Conservation (phyloP, 2,797 vertebrate genomes). For the Varecia variegata region DNA sequence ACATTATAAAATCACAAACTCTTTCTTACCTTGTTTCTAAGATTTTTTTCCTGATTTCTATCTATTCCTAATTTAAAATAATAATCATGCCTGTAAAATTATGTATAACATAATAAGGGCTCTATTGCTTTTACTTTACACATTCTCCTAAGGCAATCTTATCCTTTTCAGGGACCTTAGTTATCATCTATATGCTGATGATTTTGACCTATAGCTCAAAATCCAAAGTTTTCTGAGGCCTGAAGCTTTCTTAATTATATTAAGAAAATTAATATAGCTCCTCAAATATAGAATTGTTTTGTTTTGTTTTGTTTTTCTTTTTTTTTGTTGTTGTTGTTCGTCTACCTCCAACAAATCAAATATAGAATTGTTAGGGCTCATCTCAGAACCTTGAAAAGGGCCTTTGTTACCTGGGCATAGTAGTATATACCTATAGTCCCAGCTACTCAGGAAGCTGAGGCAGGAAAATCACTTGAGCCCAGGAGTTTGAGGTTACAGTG, state of each 20-base stretch:
- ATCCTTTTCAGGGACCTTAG: background rate
- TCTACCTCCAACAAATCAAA: too few species aligned
- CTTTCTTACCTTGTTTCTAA: background rate
- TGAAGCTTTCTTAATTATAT: background rate
- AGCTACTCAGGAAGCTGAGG: too few species aligned
- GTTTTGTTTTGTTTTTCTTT: too few species aligned
- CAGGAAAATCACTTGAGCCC: too few species aligned
- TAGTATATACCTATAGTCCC: too few species aligned
- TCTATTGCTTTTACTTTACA: background rate
- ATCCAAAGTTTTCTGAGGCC: background rate
- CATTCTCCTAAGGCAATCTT: background rate
- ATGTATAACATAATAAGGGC: background rate
- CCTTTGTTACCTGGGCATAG: too few species aligned
- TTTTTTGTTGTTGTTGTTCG: too few species aligned
- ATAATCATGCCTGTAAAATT: background rate
- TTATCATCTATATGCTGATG: background rate
- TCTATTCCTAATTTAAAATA: background rate
- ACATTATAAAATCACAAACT: background rate
- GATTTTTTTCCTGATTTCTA: background rate
- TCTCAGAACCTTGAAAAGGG: background rate
- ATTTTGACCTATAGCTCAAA: background rate
- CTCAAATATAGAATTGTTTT: background rate
- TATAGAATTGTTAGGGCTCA: background rate
- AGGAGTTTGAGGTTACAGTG: too few species aligned
- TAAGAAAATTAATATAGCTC: background rate